Percentiles rank a stretch among this genome's conserved stretches.
These are phyloP conservation scores for Microtus californicus DNA, from an alignment of 2,797 vertebrate species.

Conservation along the genomic window DNA sequence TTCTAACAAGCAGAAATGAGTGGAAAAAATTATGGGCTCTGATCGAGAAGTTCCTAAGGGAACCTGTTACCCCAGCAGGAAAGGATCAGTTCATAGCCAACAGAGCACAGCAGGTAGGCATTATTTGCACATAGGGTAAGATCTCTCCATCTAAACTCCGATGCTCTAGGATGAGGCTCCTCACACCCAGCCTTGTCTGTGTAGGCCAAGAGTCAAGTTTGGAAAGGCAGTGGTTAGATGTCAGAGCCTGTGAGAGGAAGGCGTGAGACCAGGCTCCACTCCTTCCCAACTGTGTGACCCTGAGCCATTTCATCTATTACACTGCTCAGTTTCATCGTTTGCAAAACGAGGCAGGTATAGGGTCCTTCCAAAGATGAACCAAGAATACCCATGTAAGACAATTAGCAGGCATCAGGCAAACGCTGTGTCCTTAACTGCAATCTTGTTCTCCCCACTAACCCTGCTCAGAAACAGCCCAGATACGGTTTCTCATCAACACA, in stretches of 20 bases:
- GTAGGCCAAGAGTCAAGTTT: background rate
- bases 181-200: background rate
- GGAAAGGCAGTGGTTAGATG: accelerated
- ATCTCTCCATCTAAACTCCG: background rate
- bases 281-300: background rate
- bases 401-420: background rate
- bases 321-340: background rate
- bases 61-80: conserved; percentile 53
- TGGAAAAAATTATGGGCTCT: conserved; percentile 25
- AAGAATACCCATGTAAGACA: background rate
- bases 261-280: background rate
- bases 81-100: background rate
- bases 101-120: background rate
- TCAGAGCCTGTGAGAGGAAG: background rate
- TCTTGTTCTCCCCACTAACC: background rate
- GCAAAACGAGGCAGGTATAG: background rate
- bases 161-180: background rate
- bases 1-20: conserved; percentile 43
- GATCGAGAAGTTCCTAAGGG: conserved; percentile 61
- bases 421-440: background rate
- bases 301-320: background rate
- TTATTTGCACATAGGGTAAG: conserved; percentile 20
- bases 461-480: background rate
- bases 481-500: accelerated
- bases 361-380: background rate